These are phyloP conservation scores for Drosophila repleta DNA, from an alignment of 1,140 invertebrate genomes.

Conservation along the genomic window DNA sequence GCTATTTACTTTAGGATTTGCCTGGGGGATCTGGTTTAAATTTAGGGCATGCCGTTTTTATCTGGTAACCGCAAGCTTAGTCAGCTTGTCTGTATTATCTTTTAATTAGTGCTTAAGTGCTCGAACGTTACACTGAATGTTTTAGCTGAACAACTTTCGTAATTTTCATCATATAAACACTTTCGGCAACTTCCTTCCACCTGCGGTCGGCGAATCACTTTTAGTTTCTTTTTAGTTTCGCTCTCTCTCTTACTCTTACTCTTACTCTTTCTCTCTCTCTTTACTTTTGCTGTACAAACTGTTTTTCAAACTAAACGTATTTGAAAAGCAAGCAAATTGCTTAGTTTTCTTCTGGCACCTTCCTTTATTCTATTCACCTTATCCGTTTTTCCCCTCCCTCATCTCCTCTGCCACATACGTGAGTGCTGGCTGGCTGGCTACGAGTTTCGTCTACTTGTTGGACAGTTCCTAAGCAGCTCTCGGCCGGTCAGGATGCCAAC, in stretches of 20 bases:
- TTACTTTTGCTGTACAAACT: conserved; percentile 2
- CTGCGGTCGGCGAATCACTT: not conserved
- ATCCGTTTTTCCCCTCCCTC: not conserved
- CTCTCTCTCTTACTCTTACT: too few species aligned
- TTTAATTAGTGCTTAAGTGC: conserved; percentile 29
- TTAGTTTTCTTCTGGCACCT: conserved; percentile 7
- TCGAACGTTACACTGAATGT: not conserved
- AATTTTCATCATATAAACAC: not conserved
- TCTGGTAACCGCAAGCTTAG: conserved; percentile 1
- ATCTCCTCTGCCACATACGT: conserved; percentile 23
- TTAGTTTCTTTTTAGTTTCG: not conserved
- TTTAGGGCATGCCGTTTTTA: not conserved
- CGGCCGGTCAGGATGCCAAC: conserved; percentile 9
- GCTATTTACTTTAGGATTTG: not conserved
- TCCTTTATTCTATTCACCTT: conserved; percentile 34
- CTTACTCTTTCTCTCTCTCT: not conserved
- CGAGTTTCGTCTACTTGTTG: conserved; percentile 52
- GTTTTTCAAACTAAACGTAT: conserved; percentile 8
- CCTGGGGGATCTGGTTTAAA: not conserved
- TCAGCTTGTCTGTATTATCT: conserved; percentile 29
- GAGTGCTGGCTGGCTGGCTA: conserved; percentile 15
- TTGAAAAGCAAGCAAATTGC: conserved; percentile 34
- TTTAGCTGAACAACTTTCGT: not conserved
- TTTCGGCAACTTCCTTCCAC: not conserved
- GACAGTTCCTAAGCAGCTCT: conserved; percentile 24